Base-by-base conservation (phyloP, 2,113 vertebrate genomes). In the Hucho hucho region DNA sequence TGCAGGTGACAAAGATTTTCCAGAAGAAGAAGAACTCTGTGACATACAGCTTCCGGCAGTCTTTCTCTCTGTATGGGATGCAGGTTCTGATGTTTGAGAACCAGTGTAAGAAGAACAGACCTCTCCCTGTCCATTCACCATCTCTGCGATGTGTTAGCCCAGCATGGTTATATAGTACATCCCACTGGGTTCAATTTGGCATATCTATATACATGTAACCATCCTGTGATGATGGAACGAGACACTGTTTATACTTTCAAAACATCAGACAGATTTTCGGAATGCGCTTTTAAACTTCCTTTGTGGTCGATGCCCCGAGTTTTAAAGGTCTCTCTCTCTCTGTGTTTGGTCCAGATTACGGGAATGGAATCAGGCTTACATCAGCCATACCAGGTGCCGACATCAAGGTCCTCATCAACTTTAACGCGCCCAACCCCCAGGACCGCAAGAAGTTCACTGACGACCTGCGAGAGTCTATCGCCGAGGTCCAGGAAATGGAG, bases 21-120 rank as follows among this genome's bases (percentile, higher is more conserved):
- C 98, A 99, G 84, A 99, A 99, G 88, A 99, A 99, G 94, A 99
- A 99, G 89, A 99, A 98, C 84, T 98, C 97, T 0, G 97, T 99
- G 79, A 99, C 96, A 0, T 99, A 99, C 93, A 99, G 97, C 89
- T 98, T 99, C 87, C 93, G 98, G n/a, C 97, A 98, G 93, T 98
- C 97, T 1, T 99, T 99, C 89, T 97, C 98, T 66, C 93, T 99
- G 64, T 96, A 94, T 1, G 97, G 97, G 86, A 98, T 99, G 96
- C 98, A 99, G 87, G 97, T 98, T 71, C 93, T 97, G 81, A 93
- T 99, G 84, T 99, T 98, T 89, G 97, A 99, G 80, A 99, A 96
- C 89, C 98, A 98, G 84, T 95, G 98, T 99, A 90, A 96, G 97
- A 84, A 29, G 37, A 59, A 37, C 28, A n/a, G 11, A 65, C 3